Percentiles rank a stretch among this genome's conserved stretches.
Evolutionary conservation across 2,797 vertebrate genomes (phyloP).

Genomic region (Pteropus rufus): DNA sequence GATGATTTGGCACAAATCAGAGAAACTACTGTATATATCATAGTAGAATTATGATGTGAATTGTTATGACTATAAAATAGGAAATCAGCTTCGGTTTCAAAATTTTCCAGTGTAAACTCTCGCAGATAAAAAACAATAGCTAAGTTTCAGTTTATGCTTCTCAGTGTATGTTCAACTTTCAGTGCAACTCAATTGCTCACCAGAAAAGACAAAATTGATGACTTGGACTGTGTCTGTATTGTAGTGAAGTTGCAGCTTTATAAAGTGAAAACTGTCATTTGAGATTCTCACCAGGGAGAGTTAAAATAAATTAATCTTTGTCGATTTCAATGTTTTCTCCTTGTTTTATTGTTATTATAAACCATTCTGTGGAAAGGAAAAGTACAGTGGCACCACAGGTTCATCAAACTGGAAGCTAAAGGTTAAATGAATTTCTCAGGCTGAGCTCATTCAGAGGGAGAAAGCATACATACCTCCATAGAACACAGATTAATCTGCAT

Average conservation of each 20-base stretch:
- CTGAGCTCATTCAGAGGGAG: conserved; percentile 38
- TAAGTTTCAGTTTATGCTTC: not conserved
- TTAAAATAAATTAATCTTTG: conserved; percentile 74
- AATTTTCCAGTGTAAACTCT: conserved; percentile 57
- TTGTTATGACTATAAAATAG: conserved; percentile 25
- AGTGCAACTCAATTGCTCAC: not conserved
- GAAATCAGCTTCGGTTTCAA: conserved; percentile 52
- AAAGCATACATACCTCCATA: not conserved
- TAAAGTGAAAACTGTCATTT: conserved; percentile 75
- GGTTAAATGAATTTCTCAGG: conserved; percentile 74
- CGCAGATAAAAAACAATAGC: conserved; percentile 1
- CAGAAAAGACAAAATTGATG: conserved; percentile 64
- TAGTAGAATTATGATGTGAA: not conserved
- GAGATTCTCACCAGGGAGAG: conserved; percentile 44
- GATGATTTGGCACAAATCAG: not conserved
- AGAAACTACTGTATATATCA: not conserved
- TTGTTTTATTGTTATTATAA: conserved; percentile 75
- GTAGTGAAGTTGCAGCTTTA: conserved; percentile 64
- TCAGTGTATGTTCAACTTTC: not conserved
- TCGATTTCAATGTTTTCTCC: conserved; percentile 69
- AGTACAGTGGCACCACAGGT: conserved; percentile 61
- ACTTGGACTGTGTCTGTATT: conserved; percentile 26
- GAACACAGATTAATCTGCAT: not conserved
- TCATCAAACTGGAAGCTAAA: conserved; percentile 76
- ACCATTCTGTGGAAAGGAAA: conserved; percentile 56